Evolutionary conservation across 2,113 vertebrate genomes (phyloP), one percentile per base, ranked within the genome.

Genomic region (Pedionomus torquatus): DNA sequence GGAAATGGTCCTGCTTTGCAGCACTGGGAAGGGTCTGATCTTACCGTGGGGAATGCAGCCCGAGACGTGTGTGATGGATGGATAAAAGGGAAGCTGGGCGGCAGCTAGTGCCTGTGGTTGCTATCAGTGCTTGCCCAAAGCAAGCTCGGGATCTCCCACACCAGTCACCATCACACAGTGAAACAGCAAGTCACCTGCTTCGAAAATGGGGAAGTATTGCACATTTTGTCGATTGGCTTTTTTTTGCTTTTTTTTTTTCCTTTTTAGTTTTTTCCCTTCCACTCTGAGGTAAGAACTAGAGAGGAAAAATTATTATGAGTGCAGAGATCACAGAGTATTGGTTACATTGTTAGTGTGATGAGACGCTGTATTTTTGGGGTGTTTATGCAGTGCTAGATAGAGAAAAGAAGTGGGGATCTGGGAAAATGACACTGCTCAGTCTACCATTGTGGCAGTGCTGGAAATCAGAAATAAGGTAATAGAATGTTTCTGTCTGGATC

Each of bases 11-110:
- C 76, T 19, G 61, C 52, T 68, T 18, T 35, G 69, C 58, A 72
- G 89, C 52, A 55, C 5, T 2, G 13, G 68, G 58, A 28, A 16
- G n/a, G 14, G 25, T 3, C 52, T 44, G 43, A 43, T 16, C 31
- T 33, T 10, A 5, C 15, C 23, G 2, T 16, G 37, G 63, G 61
- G 20, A 2, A 35, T 0, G 1, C n/a, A 69, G 69, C 39, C 20
- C 0, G 1, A 3, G 4, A 2, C 21, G 5, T 2, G 19, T 10
- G 21, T 7, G 74, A 18, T 30, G 24, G 64, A 4, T 18, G 25
- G 60, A 4, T 31, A 11, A 9, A 14, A 25, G 24, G n/a, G 83
- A 49, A 39, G 65, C 41, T 33, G 69, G 60, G 75, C 65, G 43
- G 79, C 13, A 18, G 43, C 9, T 39, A 9, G 28, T 2, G 39